phyloP scores from a whole-genome alignment of 2,113 vertebrate species.

The Salminus brasiliensis region DNA sequence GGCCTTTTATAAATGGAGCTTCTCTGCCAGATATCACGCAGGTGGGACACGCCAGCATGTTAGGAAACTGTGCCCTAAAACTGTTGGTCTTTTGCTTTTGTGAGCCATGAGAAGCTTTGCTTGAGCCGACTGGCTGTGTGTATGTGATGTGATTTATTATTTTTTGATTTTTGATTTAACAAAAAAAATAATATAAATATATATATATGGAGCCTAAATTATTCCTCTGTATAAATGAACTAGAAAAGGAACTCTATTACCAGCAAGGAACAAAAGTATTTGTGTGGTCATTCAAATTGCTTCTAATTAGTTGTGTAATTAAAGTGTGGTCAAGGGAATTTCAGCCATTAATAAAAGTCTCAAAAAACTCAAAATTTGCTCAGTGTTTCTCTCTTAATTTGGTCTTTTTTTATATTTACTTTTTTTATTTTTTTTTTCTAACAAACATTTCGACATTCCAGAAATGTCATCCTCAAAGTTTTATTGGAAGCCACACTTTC shows the following conservation, averaged over 20 bases:
- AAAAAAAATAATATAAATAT: neutral
- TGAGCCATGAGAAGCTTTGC: constrained; percentile 18
- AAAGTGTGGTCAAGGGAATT: constrained; percentile 46
- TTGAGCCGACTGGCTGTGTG: constrained; percentile 52
- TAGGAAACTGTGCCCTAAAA: constrained; percentile 12
- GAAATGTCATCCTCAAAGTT: neutral
- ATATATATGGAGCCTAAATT: neutral
- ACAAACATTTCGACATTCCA: neutral
- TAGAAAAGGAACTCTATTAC: constrained; percentile 5
- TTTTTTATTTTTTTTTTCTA: too few species aligned
- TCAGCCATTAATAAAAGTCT: constrained; percentile 71
- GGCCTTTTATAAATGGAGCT: constrained; percentile 27
- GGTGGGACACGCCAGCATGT: constrained; percentile 38
- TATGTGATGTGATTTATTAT: constrained; percentile 46
- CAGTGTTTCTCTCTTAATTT: constrained; percentile 62
- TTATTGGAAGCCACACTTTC: constrained; percentile 7
- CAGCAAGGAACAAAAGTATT: constrained; percentile 27
- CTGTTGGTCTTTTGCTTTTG: constrained; percentile 13
- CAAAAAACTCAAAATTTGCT: constrained; percentile 60
- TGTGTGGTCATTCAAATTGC: constrained; percentile 59
- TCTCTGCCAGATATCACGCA: constrained; percentile 58
- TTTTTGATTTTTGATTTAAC: neutral
- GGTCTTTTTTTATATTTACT: constrained; percentile 39
- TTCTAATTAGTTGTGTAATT: constrained; percentile 57
- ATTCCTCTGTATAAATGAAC: constrained; percentile 39